A percentile compares a stretch with the other conserved stretches of the same genome.
Conservation (phyloP, 2,113 vertebrate species). For the Balaeniceps rex region DNA sequence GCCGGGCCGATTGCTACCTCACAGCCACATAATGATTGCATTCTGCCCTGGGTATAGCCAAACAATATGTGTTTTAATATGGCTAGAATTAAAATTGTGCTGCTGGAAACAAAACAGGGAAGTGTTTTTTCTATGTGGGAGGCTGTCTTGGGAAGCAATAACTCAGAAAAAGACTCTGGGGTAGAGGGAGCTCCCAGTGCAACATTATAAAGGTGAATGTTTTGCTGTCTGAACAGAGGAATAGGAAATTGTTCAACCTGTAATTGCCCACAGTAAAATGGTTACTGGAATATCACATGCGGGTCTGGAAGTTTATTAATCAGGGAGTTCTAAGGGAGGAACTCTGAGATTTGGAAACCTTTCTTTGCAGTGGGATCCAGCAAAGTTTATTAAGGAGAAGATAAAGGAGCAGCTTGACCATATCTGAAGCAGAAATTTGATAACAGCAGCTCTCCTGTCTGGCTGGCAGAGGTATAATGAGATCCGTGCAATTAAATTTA, state of each 20-base stretch:
- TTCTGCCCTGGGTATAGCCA: neutral
- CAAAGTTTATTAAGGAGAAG: neutral
- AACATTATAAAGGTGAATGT: neutral
- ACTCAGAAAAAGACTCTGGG: neutral
- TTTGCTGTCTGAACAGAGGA: neutral
- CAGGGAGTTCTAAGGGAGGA: neutral
- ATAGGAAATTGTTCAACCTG: neutral
- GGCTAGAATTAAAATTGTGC: neutral
- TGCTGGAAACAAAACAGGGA: neutral
- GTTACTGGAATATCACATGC: neutral
- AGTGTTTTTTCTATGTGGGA: neutral
- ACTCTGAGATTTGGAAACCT: neutral
- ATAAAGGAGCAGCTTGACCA: neutral
- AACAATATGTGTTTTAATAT: neutral
- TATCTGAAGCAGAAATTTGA: neutral
- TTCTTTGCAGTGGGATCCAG: neutral
- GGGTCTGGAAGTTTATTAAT: neutral
- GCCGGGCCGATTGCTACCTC: neutral
- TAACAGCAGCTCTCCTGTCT: neutral
- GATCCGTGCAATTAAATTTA: neutral
- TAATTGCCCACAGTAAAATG: neutral
- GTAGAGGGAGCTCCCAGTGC: neutral
- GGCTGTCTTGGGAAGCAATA: neutral
- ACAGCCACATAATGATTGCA: neutral
- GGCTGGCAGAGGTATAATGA: slow-evolving; percentile 4